Evolutionary conservation across 2,888 invertebrate species (phyloP).

Genomic region (Sinohyriopsis cumingii): DNA sequence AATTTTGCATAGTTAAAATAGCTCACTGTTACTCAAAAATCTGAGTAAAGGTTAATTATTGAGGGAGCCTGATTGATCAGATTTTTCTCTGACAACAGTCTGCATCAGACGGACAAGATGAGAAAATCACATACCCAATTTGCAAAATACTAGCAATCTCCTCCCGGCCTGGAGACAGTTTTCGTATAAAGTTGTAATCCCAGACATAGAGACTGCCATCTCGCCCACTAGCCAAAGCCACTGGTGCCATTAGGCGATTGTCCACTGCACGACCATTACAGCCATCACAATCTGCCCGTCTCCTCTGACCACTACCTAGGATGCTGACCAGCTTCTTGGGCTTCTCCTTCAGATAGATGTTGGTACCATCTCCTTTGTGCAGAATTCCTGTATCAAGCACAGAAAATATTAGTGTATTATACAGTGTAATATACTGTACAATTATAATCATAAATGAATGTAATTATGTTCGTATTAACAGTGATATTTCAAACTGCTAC

Average conservation of each 20-base stretch:
- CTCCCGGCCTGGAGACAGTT: constrained; percentile 64
- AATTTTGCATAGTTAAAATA: too few species aligned
- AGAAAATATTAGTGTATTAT: neutral
- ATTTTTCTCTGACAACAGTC: too few species aligned
- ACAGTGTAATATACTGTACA: neutral
- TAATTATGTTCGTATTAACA: too few species aligned
- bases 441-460: neutral
- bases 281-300: constrained; percentile 86
- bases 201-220: constrained; percentile 98
- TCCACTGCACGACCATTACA: constrained; percentile 79
- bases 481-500: too few species aligned
- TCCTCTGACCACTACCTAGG: constrained; percentile 75
- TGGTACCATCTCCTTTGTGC: constrained; percentile 97
- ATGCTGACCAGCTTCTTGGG: constrained; percentile 89
- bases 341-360: constrained; percentile 90
- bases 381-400: constrained; percentile 81
- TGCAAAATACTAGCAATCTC: constrained; percentile 78
- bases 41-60: too few species aligned
- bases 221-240: constrained; percentile 93
- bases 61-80: too few species aligned
- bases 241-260: constrained; percentile 87
- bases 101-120: too few species aligned
- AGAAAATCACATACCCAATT: constrained; percentile 54
- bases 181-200: constrained; percentile 86
- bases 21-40: too few species aligned